A percentile compares a stretch with the other conserved stretches of the same genome.
Conservation (phyloP, 2,888 invertebrate genomes). For the Dynastes hyllus region DNA sequence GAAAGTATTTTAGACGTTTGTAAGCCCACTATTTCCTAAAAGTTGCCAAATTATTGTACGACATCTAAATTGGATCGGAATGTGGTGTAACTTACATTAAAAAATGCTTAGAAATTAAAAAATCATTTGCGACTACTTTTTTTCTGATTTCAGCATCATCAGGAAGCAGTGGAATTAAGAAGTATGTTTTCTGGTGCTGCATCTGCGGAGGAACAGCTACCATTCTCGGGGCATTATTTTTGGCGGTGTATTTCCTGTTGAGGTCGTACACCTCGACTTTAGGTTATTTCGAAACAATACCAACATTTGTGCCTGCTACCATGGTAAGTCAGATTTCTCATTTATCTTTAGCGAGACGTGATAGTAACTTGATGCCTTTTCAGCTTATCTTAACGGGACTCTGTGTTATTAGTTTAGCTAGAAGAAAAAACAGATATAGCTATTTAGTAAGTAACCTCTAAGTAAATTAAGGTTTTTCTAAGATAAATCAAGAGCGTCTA, state of each 20-base stretch:
- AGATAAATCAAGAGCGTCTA: not conserved
- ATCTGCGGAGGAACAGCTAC: constrained; percentile 87
- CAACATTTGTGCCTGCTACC: constrained; percentile 94
- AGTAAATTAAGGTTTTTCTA: not conserved
- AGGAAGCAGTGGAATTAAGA: constrained; percentile 76
- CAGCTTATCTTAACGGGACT: constrained; percentile 91
- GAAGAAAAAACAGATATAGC: constrained; percentile 88
- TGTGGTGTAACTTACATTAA: too few relatives aligned
- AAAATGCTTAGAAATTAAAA: too few relatives aligned
- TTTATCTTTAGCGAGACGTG: not conserved
- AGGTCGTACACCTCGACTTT: constrained; percentile 85
- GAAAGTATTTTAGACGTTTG: too few relatives aligned
- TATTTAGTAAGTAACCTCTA: constrained; percentile 82
- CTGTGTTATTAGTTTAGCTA: constrained; percentile 89
- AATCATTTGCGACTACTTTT: too few relatives aligned
- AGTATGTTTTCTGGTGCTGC: constrained; percentile 89
- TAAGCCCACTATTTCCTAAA: too few relatives aligned
- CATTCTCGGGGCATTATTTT: constrained; percentile 83
- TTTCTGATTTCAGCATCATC: constrained; percentile 67
- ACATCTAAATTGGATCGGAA: too few relatives aligned
- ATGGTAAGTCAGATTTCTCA: constrained; percentile 78
- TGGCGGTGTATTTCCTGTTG: constrained; percentile 86
- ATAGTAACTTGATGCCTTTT: constrained; percentile 10
- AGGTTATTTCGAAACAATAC: constrained; percentile 91
- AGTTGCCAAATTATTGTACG: too few relatives aligned